These are phyloP conservation scores for Tanaodytes sp. DNA, from an alignment of 2,888 invertebrate species.

Conservation along the genomic window DNA sequence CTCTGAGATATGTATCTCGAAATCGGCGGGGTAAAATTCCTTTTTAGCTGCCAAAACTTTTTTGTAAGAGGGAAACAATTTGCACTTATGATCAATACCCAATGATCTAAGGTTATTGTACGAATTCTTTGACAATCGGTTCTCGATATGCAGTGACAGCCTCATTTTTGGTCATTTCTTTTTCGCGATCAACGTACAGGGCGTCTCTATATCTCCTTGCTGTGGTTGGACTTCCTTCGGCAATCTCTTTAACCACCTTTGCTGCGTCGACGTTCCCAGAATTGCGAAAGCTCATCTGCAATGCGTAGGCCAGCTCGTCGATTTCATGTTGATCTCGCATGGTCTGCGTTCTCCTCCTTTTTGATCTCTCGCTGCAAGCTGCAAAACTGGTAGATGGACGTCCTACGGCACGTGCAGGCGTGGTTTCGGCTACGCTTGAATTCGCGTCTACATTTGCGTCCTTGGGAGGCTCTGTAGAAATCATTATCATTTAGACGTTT, in stretches of 20 bases:
- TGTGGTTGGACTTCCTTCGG: slow-evolving; percentile 42
- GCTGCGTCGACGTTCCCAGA: slow-evolving; percentile 47
- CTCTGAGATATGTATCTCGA: too few relatives aligned
- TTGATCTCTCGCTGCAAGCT: slow-evolving; percentile 49
- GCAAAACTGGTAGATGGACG: slow-evolving; percentile 46
- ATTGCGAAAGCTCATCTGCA: slow-evolving; percentile 54
- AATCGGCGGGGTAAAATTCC: slow-evolving; percentile 25
- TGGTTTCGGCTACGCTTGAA: too few relatives aligned
- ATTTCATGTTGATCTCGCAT: background rate
- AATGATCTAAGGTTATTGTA: slow-evolving; percentile 26
- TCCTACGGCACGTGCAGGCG: slow-evolving; percentile 7
- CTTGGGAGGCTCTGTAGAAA: too few relatives aligned
- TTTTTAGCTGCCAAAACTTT: slow-evolving; percentile 23
- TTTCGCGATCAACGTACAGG: slow-evolving; percentile 11
- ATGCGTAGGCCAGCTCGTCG: slow-evolving; percentile 39
- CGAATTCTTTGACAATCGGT: slow-evolving; percentile 31
- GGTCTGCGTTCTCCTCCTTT: slow-evolving; percentile 11
- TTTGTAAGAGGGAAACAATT: slow-evolving; percentile 30
- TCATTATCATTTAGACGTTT: too few relatives aligned
- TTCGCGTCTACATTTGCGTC: too few relatives aligned
- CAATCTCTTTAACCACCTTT: slow-evolving; percentile 47
- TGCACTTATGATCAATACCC: slow-evolving; percentile 18
- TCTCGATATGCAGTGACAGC: slow-evolving; percentile 32
- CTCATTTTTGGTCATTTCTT: slow-evolving; percentile 21
- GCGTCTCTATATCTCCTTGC: slow-evolving; percentile 44